phyloP scores from a whole-genome alignment of 2,797 vertebrate genomes.

The Arctocebus calabarensis region DNA sequence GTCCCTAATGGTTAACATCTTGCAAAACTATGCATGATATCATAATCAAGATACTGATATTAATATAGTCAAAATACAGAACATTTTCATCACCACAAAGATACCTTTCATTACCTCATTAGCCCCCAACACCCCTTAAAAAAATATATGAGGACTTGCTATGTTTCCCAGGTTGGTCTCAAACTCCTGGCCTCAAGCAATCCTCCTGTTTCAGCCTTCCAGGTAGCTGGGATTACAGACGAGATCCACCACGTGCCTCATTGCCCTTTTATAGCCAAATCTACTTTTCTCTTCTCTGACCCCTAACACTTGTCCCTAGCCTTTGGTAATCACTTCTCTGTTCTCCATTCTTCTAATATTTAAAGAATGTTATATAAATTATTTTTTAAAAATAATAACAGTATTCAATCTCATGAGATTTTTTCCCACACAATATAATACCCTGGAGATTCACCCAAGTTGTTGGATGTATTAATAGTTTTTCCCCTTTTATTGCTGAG shows the following conservation, averaged over 20 bases:
- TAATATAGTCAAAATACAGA: not conserved
- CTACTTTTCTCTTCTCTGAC: not conserved
- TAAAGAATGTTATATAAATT: not conserved
- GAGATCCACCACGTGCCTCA: too few species aligned
- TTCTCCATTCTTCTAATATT: not conserved
- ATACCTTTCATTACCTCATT: not conserved
- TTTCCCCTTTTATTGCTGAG: not conserved
- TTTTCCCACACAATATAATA: not conserved
- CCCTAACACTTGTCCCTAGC: not conserved
- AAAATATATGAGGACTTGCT: too few species aligned
- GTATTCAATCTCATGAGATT: not conserved
- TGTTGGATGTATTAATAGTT: not conserved
- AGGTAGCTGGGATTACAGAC: too few species aligned
- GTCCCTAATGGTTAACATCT: not conserved
- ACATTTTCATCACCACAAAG: not conserved
- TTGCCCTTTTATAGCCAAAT: not conserved
- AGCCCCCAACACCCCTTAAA: too few species aligned
- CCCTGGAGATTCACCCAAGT: not conserved
- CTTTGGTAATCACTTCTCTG: not conserved
- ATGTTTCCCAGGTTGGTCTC: too few species aligned
- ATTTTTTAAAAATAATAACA: not conserved
- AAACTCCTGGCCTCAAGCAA: too few species aligned
- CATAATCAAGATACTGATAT: not conserved
- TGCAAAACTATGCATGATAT: not conserved
- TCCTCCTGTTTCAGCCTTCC: too few species aligned